phyloP scores from a whole-genome alignment of 2,113 vertebrate species.

The Emydocephalus ijimae region DNA sequence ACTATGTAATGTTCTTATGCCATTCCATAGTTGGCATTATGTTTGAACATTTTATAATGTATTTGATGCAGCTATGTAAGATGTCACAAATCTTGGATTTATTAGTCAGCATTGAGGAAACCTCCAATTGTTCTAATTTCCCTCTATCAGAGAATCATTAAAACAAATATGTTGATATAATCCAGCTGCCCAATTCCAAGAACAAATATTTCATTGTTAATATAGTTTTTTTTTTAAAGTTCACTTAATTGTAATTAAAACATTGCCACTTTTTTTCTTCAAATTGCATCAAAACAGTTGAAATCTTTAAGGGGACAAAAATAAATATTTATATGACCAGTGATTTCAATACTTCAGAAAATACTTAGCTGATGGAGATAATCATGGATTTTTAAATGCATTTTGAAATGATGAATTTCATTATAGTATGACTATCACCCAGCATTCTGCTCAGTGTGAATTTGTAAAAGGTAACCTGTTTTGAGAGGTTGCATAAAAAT shows the following conservation, averaged over 20 bases:
- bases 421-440: not conserved
- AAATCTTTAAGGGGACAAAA: constrained; percentile 1
- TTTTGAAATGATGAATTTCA: not conserved
- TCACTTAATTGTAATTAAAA: constrained; percentile 9
- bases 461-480: not conserved
- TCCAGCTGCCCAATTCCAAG: constrained; percentile 69
- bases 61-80: constrained; percentile 4
- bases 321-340: constrained; percentile 15
- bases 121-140: constrained; percentile 9
- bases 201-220: constrained; percentile 78
- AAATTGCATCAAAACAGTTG: not conserved
- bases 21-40: not conserved
- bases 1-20: not conserved
- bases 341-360: not conserved
- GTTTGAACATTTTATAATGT: not conserved
- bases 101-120: constrained; percentile 35
- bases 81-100: constrained; percentile 36
- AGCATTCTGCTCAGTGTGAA: not conserved
- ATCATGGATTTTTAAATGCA: no score
- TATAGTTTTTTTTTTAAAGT: constrained; percentile 25
- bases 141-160: constrained; percentile 57
- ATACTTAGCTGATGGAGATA: not conserved
- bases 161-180: constrained; percentile 59
- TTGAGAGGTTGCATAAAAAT: not conserved
- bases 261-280: not conserved